Percentiles rank a stretch among this genome's conserved stretches.
Evolutionary conservation across 2,797 vertebrate genomes (phyloP).

Genomic region (Triplophysa bombifrons): DNA sequence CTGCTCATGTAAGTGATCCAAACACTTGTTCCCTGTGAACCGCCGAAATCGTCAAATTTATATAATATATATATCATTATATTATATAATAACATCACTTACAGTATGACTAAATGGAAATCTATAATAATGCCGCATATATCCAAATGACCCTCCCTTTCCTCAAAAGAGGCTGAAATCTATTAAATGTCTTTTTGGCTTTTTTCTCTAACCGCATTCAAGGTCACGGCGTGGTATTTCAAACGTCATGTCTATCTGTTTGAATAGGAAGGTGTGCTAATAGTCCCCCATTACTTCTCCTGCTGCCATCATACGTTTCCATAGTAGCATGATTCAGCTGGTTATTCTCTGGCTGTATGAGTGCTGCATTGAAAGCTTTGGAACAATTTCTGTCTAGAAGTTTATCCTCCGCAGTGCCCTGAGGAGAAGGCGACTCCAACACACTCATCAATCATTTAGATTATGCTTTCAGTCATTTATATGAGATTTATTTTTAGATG

Average conservation of each 20-base stretch:
- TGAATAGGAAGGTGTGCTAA: slow-evolving; percentile 47
- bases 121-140: neutral
- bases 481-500: neutral
- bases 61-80: too few species aligned
- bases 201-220: slow-evolving; percentile 11
- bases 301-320: slow-evolving; percentile 50
- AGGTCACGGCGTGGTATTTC: slow-evolving; percentile 38
- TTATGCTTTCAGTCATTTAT: neutral
- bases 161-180: slow-evolving; percentile 1
- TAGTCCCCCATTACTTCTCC: slow-evolving; percentile 49
- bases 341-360: slow-evolving; percentile 35
- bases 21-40: neutral
- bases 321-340: slow-evolving; percentile 54
- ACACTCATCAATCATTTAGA: slow-evolving; percentile 44
- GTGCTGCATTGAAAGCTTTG: neutral
- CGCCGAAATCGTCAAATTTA: neutral
- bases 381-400: slow-evolving; percentile 10
- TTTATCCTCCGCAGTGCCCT: slow-evolving; percentile 23
- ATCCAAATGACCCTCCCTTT: slow-evolving; percentile 1
- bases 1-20: slow-evolving; percentile 79
- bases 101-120: neutral
- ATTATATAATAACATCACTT: neutral
- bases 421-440: slow-evolving; percentile 35
- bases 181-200: slow-evolving; percentile 22
- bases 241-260: slow-evolving; percentile 24